phyloP scores from a whole-genome alignment of 2,113 vertebrate genomes.

The Limnothrissa miodon region DNA sequence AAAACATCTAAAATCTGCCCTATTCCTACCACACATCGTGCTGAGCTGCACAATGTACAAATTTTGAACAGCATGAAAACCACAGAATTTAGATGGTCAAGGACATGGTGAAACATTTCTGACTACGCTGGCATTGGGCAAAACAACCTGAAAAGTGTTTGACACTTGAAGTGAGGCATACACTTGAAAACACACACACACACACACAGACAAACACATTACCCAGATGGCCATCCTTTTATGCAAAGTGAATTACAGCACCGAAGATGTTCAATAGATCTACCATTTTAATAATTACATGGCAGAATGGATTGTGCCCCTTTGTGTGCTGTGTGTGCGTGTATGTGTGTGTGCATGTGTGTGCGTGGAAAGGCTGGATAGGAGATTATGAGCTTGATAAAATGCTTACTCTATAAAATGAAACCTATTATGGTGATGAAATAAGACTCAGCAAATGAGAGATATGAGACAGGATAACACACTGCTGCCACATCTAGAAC shows the following conservation, averaged over 20 bases:
- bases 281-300: conserved; percentile 46
- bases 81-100: neutral
- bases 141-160: conserved; percentile 1
- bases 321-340: neutral
- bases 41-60: neutral
- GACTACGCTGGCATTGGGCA: neutral
- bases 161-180: neutral
- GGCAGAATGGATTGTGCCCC: conserved; percentile 26
- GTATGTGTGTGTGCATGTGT: neutral
- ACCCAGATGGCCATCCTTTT: conserved; percentile 44
- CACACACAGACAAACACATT: neutral
- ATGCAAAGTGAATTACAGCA: conserved; percentile 44
- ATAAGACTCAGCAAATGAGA: neutral
- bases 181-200: neutral
- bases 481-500: neutral
- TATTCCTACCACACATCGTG: neutral
- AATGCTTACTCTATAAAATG: conserved; percentile 20
- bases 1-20: neutral
- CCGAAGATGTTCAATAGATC: conserved; percentile 35
- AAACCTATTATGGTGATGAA: conserved; percentile 16
- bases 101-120: neutral
- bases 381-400: conserved; percentile 10
- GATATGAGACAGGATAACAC: conserved; percentile 6
- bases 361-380: neutral
- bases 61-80: neutral